A percentile compares a stretch with the other conserved stretches of the same genome.
Conservation (phyloP, 2,888 invertebrate genomes). For the Pachymerium ferrugineum region DNA sequence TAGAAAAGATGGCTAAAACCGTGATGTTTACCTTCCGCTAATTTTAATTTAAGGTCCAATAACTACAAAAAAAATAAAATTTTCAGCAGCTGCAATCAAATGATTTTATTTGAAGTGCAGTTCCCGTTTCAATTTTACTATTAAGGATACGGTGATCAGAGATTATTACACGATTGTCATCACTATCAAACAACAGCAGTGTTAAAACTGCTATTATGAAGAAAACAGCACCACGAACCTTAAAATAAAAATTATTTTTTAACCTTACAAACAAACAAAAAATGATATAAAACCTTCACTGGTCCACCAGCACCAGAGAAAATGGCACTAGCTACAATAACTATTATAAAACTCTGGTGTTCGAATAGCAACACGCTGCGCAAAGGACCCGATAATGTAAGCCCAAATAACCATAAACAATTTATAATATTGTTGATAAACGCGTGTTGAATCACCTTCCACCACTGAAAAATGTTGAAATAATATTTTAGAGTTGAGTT, state of each 20-base stretch:
- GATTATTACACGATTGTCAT: slow-evolving; percentile 44
- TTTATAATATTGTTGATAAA: slow-evolving; percentile 47
- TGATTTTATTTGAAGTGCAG: not conserved
- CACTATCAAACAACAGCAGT: slow-evolving; percentile 53
- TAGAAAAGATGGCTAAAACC: slow-evolving; percentile 51
- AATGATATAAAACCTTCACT: slow-evolving; percentile 44
- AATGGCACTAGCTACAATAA: slow-evolving; percentile 51
- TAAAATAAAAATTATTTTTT: slow-evolving; percentile 40
- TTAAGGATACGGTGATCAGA: slow-evolving; percentile 48
- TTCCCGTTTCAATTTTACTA: too few relatives aligned
- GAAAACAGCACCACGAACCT: slow-evolving; percentile 48
- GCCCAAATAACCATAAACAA: slow-evolving; percentile 53
- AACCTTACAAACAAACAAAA: not conserved
- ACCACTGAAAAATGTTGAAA: slow-evolving; percentile 43
- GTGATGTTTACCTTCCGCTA: slow-evolving; percentile 48
- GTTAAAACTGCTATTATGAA: slow-evolving; percentile 51
- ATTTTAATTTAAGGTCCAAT: too few relatives aligned
- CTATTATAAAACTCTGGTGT: slow-evolving; percentile 50
- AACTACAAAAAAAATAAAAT: not conserved
- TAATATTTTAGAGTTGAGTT: not conserved
- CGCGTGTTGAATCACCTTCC: slow-evolving; percentile 47
- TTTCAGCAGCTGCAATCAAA: not conserved
- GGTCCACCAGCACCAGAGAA: slow-evolving; percentile 48
- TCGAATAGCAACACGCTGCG: slow-evolving; percentile 52
- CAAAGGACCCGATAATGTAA: slow-evolving; percentile 54